Evolutionary conservation across 2,888 invertebrate species (phyloP), one percentile per base, ranked within the genome.

Genomic region (Ptilodon capucinus): DNA sequence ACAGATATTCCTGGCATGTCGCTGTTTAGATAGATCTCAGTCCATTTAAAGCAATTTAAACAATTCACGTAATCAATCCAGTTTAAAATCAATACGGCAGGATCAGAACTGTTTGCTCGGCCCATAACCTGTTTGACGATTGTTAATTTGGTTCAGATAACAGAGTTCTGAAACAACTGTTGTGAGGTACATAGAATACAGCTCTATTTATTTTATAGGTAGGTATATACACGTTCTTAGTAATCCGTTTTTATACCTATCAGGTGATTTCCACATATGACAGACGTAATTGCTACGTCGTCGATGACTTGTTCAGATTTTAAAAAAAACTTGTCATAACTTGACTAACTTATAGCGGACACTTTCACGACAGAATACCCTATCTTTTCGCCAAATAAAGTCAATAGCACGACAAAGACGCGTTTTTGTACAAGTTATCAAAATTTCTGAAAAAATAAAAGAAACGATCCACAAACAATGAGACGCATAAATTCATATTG

Each of bases 51-150:
- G 13, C 48, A 46, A 60, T 58, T 54, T 44, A 40, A 42, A 18
- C 45, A 49, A 52, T 40, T 50, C 32, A 44, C 42, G 32, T 41
- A 51, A 53, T 40, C 48, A 52, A 47, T 61, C 25, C 35, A 35
- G 40, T 36, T 28, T 14, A 17, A 49, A 51, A 58, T 50, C 35
- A 42, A 48, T 61, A 21, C 14, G 5, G 14, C 14, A 32, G 40
- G 21, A 44, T 41, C 19, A 11, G 8, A 23, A 41, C 41, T 19
- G 42, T 48, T 54, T 49, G 46, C 44, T 32, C 46, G 21, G 23
- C 42, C 44, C 30, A 36, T 46, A 44, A 55, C 53, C 46, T 43
- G 42, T 48, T 51, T 32, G 28, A 14, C 8, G 5, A 13, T 32
- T 32, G 14, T 14, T 32, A 32, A 32, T 14, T 32, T 28, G 28